Conservation (phyloP, 1,140 invertebrate species). For the Drosophila asahinai region DNA sequence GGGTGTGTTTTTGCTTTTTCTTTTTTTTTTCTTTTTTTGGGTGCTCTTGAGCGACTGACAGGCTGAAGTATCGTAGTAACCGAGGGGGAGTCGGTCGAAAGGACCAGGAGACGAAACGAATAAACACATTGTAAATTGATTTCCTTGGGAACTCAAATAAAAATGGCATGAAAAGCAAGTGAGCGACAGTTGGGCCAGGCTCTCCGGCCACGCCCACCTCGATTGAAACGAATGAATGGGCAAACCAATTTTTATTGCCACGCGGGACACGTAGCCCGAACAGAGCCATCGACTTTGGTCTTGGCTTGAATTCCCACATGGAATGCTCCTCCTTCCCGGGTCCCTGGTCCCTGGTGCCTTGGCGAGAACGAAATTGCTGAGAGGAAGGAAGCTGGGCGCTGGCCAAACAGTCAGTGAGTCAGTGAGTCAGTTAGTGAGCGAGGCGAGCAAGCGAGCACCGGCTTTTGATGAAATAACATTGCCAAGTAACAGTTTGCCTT, state of each 20-base stretch:
- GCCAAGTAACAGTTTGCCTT: conserved; percentile 77
- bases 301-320: conserved; percentile 73
- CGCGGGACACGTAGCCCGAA: conserved; percentile 76
- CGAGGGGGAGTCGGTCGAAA: conserved; percentile 35
- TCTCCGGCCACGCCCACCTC: conserved; percentile 27
- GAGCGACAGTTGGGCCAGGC: conserved; percentile 57
- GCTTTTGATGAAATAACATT: conserved; percentile 82
- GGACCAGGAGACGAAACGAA: conserved; percentile 71
- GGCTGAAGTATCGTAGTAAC: conserved; percentile 61
- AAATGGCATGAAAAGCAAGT: conserved; percentile 82
- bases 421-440: conserved; percentile 1
- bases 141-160: conserved; percentile 83
- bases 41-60: conserved; percentile 1
- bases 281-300: conserved; percentile 51
- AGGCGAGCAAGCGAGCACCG: conserved; percentile 38
- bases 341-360: conserved; percentile 1
- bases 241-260: conserved; percentile 84
- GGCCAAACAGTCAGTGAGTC: conserved; percentile 20
- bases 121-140: conserved; percentile 84
- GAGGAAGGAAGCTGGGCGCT: conserved; percentile 61
- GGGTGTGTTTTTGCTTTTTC: not conserved
- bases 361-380: conserved; percentile 65
- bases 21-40: not conserved
- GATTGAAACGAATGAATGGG: conserved; percentile 83
- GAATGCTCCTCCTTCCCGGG: conserved; percentile 4